Percentiles rank a stretch among this genome's conserved stretches.
These are phyloP conservation scores for Eilema caniola DNA, from an alignment of 2,888 invertebrate genomes.

Conservation along the genomic window DNA sequence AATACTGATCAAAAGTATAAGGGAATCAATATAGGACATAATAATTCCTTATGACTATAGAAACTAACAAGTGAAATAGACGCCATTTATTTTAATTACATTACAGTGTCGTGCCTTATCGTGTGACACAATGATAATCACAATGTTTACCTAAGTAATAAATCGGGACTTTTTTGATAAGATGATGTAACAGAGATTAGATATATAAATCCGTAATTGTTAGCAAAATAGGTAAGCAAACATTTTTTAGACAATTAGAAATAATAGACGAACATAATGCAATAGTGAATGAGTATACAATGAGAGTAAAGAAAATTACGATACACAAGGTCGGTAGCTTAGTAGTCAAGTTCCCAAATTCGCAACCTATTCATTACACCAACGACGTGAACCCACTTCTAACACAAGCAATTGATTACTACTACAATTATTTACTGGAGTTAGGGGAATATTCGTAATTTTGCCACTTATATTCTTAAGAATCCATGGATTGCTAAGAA, in stretches of 20 bases:
- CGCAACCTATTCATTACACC: too few relatives aligned
- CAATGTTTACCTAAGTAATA: not conserved
- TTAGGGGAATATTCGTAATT: too few relatives aligned
- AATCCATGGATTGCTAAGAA: too few relatives aligned
- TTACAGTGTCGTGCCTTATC: not conserved
- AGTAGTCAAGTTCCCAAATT: too few relatives aligned
- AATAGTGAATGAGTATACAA: not conserved
- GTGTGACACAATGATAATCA: not conserved
- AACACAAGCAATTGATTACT: too few relatives aligned
- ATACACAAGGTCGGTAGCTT: too few relatives aligned
- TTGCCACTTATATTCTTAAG: too few relatives aligned
- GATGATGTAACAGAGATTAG: constrained; percentile 7
- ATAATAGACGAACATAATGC: not conserved
- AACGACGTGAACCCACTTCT: too few relatives aligned
- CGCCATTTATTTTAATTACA: not conserved
- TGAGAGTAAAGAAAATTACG: not conserved
- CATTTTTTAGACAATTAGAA: constrained; percentile 3
- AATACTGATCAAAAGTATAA: not conserved
- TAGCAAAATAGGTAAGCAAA: not conserved
- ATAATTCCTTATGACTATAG: not conserved
- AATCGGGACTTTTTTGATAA: not conserved
- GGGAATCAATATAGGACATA: not conserved
- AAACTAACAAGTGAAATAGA: not conserved
- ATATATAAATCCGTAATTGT: constrained; percentile 10
- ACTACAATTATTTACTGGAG: too few relatives aligned